These are phyloP conservation scores for Beris morrisii DNA, from an alignment of 2,888 invertebrate species.

Conservation along the genomic window DNA sequence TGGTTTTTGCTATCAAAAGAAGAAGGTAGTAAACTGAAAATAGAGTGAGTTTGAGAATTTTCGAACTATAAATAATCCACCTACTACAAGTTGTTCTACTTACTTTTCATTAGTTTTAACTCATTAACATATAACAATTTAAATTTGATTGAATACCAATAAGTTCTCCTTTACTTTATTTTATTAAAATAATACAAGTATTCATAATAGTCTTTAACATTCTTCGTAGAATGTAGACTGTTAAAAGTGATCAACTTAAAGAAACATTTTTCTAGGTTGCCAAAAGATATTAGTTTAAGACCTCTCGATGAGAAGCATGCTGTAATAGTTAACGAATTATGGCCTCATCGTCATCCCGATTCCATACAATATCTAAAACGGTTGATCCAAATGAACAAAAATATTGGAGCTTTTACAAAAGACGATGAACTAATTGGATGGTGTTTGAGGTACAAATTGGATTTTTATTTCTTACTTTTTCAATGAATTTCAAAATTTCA, in stretches of 20 bases:
- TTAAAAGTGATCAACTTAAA: no score
- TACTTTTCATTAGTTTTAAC: no score
- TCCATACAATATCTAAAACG: slow-evolving; percentile 47
- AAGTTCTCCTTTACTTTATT: no score
- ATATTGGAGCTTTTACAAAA: slow-evolving; percentile 47
- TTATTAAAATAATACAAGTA: no score
- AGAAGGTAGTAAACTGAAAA: slow-evolving; percentile 28
- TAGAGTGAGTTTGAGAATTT: slow-evolving; percentile 43
- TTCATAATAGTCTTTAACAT: no score
- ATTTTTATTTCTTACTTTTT: background rate
- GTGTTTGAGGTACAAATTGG: slow-evolving; percentile 49
- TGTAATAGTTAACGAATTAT: slow-evolving; percentile 44
- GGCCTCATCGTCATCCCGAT: slow-evolving; percentile 50
- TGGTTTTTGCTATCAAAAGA: slow-evolving; percentile 29
- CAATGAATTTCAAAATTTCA: slow-evolving; percentile 30
- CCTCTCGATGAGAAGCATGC: slow-evolving; percentile 43
- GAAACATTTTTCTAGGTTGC: slow-evolving; percentile 33
- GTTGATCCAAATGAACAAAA: slow-evolving; percentile 47
- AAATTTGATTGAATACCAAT: no score
- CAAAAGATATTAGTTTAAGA: slow-evolving; percentile 37
- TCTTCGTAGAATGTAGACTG: no score
- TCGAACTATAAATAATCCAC: no score
- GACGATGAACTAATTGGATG: slow-evolving; percentile 50
- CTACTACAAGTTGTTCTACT: no score
- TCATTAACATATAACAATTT: no score